Evolutionary conservation across 2,888 invertebrate species (phyloP).

Genomic region (Stenurella melanura): DNA sequence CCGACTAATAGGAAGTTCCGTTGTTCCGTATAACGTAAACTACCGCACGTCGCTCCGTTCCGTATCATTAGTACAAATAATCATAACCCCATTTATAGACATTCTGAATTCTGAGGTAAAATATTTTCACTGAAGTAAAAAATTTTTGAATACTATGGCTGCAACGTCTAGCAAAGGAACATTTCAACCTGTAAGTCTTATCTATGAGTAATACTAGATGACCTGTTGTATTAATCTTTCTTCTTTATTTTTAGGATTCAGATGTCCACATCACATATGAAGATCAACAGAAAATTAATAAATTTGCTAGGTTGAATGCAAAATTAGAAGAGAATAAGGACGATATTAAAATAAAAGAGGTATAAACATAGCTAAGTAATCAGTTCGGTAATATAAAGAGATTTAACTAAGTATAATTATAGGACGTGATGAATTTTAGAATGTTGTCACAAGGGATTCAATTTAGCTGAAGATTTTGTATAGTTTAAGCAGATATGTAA

Average conservation of each 20-base stretch:
- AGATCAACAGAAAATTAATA: conserved; percentile 98
- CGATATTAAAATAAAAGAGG: conserved; percentile 88
- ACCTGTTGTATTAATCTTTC: conserved; percentile 22
- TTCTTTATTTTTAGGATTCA: conserved; percentile 78
- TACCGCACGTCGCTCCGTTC: no score
- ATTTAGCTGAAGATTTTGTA: no score
- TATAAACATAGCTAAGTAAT: conserved; percentile 59
- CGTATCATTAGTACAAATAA: no score
- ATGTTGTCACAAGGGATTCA: no score
- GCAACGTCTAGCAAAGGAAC: conserved; percentile 75
- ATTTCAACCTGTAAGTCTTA: conserved; percentile 81
- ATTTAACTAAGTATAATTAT: no score
- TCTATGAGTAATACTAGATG: background rate
- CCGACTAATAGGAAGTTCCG: no score
- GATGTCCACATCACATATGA: conserved; percentile 96
- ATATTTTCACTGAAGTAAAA: background rate
- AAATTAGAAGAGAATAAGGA: conserved; percentile 93
- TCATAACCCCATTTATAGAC: conserved; percentile 6
- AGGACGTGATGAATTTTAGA: no score
- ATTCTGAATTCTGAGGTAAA: background rate
- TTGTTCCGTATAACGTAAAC: no score
- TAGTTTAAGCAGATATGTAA: no score
- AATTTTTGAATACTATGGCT: conserved; percentile 48
- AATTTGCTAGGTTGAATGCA: conserved; percentile 95
- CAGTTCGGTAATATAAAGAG: no score